Percentiles rank a stretch among this genome's conserved stretches.
Evolutionary conservation across 2,888 invertebrate genomes (phyloP).

Genomic region (Meliscaeva auricollis): DNA sequence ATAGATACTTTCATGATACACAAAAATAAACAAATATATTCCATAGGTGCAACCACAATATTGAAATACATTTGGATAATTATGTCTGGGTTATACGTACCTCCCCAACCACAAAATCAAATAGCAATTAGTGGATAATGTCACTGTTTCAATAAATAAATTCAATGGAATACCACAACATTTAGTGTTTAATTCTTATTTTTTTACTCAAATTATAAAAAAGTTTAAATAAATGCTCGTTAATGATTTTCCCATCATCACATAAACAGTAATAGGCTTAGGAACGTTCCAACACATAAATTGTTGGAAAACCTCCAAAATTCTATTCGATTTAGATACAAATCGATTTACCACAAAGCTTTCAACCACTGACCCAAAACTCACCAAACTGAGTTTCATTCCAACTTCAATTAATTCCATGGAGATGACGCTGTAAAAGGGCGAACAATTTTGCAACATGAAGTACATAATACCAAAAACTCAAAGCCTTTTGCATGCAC

Average conservation of each 20-base stretch:
- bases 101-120: conserved; percentile 3
- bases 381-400: conserved; percentile 28
- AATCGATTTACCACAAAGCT: conserved; percentile 51
- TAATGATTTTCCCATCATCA: background rate
- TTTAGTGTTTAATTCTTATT: background rate
- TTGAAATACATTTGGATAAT: background rate
- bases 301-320: background rate
- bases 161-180: background rate
- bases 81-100: background rate
- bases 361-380: conserved; percentile 31
- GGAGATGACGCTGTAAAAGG: background rate
- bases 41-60: too few species aligned
- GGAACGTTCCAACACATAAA: too few species aligned
- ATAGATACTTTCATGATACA: too few species aligned
- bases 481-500: background rate
- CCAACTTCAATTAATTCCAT: conserved; percentile 35
- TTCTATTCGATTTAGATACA: conserved; percentile 24
- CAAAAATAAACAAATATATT: too few species aligned
- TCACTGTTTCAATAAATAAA: background rate
- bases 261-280: background rate
- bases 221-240: background rate
- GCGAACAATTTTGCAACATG: conserved; percentile 23
- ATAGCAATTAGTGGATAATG: background rate
- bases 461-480: conserved; percentile 55
- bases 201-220: background rate